Conservation (phyloP, 64 coral and sea anemone genomes). For the Catalaphyllia jardinei region DNA sequence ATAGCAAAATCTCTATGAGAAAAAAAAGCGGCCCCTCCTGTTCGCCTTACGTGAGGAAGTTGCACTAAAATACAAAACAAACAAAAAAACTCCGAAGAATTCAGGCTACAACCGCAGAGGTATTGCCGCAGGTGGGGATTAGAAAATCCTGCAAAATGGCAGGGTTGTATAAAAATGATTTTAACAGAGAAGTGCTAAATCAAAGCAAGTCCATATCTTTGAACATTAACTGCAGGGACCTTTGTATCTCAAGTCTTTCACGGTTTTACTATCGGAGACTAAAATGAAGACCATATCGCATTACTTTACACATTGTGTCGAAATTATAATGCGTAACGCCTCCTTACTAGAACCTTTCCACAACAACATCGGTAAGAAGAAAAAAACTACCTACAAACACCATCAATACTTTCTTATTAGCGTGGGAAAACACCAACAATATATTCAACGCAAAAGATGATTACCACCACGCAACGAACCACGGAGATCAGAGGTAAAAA, state of each 20-base stretch:
- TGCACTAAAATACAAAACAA: background rate
- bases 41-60: conserved; percentile 6
- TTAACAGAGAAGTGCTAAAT: too few species aligned
- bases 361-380: background rate
- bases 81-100: background rate
- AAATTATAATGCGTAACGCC: background rate
- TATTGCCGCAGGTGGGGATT: too few species aligned
- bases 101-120: too few species aligned
- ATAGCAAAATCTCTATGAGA: background rate
- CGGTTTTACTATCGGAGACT: too few species aligned
- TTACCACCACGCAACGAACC: conserved; percentile 16
- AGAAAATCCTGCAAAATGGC: too few species aligned
- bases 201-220: too few species aligned
- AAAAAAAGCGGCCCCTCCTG: background rate
- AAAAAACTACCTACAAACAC: background rate
- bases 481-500: background rate
- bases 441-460: conserved; percentile 2
- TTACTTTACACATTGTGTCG: too few species aligned
- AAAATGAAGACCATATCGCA: too few species aligned
- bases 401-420: background rate
- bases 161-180: too few species aligned
- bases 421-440: conserved; percentile 13
- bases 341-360: background rate
- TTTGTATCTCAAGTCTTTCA: too few species aligned
- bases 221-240: too few species aligned